Evolutionary conservation across 2,113 vertebrate species (phyloP), one percentile per base, ranked within the genome.

Genomic region (Ardeotis arabs): DNA sequence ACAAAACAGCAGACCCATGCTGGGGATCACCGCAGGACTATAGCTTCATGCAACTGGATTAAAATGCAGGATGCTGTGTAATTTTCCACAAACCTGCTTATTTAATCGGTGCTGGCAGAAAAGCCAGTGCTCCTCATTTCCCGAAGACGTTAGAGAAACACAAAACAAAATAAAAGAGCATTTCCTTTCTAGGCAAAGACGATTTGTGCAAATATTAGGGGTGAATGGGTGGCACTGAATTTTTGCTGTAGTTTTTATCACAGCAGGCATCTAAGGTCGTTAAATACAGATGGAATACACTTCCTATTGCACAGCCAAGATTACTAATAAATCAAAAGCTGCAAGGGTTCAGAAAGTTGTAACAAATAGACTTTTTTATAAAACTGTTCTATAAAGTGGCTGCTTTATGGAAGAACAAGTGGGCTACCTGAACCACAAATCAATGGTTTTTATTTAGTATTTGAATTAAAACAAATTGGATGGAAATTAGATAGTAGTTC

Each of bases 11-110:
- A 93, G 64, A 58, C 9, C 45, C 96, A 56, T 89, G 80, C 89
- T 91, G 92, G 72, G 87, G 47, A 93, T 84, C 93, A 64, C 90
- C 60, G 24, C 44, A 82, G 91, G 85, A 82, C 77, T 79, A 28
- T 9, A 35, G 59, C 56, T 94, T 84, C 41, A 17, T 93, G 77
- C 89, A 90, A 94, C 64, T 84, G 87, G 93, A 90, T 97, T 96
- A 93, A 94, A 96, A 92, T 28, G 64, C 76, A 90, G 72, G 72
- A 90, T 89, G 93, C 85, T 94, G 76, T 90, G 85, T 83, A 93
- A 96, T 91, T 96, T 94, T 93, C 86, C 77, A 83, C 74, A 81
- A 90, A 70, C 66, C 39, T 89, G 44, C 66, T 95, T 93, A 83
- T 91, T 95, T 95, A 95, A 84, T 87, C 12, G 3, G 25, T 92